phyloP scores from a whole-genome alignment of 1,140 invertebrate genomes.

The Pinna nobilis region DNA sequence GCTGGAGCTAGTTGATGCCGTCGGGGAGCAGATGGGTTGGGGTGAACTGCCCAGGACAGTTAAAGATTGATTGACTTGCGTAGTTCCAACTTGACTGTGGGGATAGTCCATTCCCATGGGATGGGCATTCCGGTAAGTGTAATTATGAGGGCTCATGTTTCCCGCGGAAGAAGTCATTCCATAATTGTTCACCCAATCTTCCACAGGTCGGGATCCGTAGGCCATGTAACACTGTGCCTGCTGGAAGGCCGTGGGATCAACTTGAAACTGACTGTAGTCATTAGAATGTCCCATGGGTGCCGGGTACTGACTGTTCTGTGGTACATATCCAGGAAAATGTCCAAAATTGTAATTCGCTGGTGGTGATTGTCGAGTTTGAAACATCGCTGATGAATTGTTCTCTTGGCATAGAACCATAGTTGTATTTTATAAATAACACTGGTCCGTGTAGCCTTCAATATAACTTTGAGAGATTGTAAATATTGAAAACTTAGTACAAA shows the following conservation, averaged over 20 bases:
- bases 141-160: constrained; percentile 29
- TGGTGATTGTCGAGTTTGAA: constrained; percentile 35
- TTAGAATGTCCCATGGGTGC: constrained; percentile 27
- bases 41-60: constrained; percentile 35
- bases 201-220: constrained; percentile 19
- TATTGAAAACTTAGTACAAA: no score
- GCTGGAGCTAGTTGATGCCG: constrained; percentile 46
- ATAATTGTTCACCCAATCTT: constrained; percentile 40
- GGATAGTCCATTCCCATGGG: constrained; percentile 38
- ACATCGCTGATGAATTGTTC: constrained; percentile 31
- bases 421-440: no score
- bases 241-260: constrained; percentile 44
- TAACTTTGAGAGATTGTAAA: no score
- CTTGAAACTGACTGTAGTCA: constrained; percentile 49
- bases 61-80: constrained; percentile 27
- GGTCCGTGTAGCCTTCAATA: no score
- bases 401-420: constrained; percentile 41
- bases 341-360: constrained; percentile 37
- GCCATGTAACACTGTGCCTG: constrained; percentile 38
- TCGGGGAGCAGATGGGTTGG: constrained; percentile 38
- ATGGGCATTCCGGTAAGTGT: constrained; percentile 35
- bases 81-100: constrained; percentile 15
- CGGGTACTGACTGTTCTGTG: constrained; percentile 18
- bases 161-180: constrained; percentile 37
- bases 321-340: constrained; percentile 43